Evolutionary conservation across 2,113 vertebrate species (phyloP).

Genomic region (Ptilonorhynchus violaceus): DNA sequence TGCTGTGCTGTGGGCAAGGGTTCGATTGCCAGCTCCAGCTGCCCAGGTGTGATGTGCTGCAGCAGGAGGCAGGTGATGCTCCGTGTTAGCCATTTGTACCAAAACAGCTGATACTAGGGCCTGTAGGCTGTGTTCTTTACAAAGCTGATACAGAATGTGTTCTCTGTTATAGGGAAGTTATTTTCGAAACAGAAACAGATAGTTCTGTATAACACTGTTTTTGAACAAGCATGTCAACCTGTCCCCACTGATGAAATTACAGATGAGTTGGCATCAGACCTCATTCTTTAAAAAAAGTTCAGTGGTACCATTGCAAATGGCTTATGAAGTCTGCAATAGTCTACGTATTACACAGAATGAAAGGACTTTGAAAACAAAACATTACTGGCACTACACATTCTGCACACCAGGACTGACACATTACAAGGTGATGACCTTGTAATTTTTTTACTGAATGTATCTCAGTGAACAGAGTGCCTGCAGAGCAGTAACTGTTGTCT

Average conservation of each 20-base stretch:
- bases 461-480: background rate
- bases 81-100: background rate
- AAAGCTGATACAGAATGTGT: background rate
- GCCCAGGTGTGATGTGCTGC: accelerated
- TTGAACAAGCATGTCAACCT: background rate
- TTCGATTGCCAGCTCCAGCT: background rate
- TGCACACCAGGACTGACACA: background rate
- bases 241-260: background rate
- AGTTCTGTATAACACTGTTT: background rate
- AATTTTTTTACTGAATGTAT: background rate
- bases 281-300: background rate
- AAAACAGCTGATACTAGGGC: background rate
- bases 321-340: background rate
- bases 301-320: background rate
- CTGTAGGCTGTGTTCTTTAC: accelerated
- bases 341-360: background rate
- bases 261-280: background rate
- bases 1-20: accelerated
- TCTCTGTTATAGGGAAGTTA: background rate
- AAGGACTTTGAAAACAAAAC: background rate
- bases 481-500: background rate
- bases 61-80: background rate
- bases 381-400: background rate
- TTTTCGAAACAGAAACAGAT: background rate
- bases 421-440: background rate